Base-by-base conservation (phyloP, 2,888 invertebrate genomes). In the Orthosia incerta region DNA sequence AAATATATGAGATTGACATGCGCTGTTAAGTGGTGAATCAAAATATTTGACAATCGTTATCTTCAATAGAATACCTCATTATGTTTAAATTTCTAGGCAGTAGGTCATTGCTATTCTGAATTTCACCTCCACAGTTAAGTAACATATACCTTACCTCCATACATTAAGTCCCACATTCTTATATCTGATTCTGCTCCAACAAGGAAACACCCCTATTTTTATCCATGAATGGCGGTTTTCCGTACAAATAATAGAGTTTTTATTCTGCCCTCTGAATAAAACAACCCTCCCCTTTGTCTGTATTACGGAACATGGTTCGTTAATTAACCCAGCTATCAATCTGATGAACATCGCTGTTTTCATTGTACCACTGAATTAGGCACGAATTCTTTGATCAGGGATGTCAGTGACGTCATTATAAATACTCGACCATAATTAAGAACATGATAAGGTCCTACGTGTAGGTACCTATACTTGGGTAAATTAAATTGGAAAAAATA, bases 241-340 rank as follows among this genome's bases (percentile, higher is more conserved):
- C 64, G 13, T 56, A 71, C 74, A 82, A 84, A 71, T 71, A 82
- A 71, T 74, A 64, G 62, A 26, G 59, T 68, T 84, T 84, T 82
- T 79, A 82, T 76, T 63, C 67, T 55, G 12, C 59, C 46, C 56
- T 70, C 57, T 59, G 59, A 77, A 74, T 71, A 75, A 70, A 69
- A 62, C 71, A 83, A 59, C 51, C 20, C 51, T 55, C 67, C 51
- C 64, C 65, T 79, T 76, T 80, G 74, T 83, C 64, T 73, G 71
- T 60, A 73, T 79, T 64, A 78, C 62, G 63, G 74, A 80, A 79
- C 82, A 86, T 53, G 78, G 82, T 86, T 87, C 81, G 81, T 86
- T 89, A 89, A 89, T 89, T 89, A 89, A 89, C 78, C 77, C 71
- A 65, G 82, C 83, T 80, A 89, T 89, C 88, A 88, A 88, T 89